Conservation (phyloP, 2,797 vertebrate species). For the Takifugu ocellatus region DNA sequence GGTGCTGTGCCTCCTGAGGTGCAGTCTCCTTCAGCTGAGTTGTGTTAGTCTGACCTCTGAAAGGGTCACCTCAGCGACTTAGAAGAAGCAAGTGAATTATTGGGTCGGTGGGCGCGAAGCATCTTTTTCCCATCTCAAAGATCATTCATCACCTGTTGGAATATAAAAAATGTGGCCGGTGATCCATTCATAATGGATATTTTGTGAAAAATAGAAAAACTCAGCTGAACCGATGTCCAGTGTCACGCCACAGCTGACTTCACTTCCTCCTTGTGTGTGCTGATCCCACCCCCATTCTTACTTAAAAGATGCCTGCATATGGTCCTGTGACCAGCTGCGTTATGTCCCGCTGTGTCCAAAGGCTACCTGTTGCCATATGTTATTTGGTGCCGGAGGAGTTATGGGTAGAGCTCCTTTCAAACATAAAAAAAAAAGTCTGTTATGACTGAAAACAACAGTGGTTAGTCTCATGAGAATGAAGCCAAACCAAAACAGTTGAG, state of each 20-base stretch:
- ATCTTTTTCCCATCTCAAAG: conserved; percentile 24
- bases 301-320: conserved; percentile 26
- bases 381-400: not conserved
- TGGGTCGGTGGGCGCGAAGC: conserved; percentile 9
- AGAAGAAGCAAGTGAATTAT: conserved; percentile 39
- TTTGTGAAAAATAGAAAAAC: conserved; percentile 32
- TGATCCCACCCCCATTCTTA: conserved; percentile 34
- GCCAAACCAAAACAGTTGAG: not conserved
- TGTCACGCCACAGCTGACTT: conserved; percentile 27
- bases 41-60: conserved; percentile 50
- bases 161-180: conserved; percentile 15
- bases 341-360: not conserved
- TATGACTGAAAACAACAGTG: not conserved
- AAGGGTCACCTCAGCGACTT: conserved; percentile 25
- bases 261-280: conserved; percentile 19
- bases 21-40: conserved; percentile 23
- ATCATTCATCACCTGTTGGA: conserved; percentile 35
- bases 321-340: conserved; percentile 18
- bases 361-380: not conserved
- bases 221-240: conserved; percentile 1
- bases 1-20: conserved; percentile 29
- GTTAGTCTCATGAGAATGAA: not conserved
- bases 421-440: not conserved
- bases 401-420: not conserved
- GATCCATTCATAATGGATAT: conserved; percentile 42